Conservation (phyloP, 2,113 vertebrate genomes). For the Dendrocopos noguchii region DNA sequence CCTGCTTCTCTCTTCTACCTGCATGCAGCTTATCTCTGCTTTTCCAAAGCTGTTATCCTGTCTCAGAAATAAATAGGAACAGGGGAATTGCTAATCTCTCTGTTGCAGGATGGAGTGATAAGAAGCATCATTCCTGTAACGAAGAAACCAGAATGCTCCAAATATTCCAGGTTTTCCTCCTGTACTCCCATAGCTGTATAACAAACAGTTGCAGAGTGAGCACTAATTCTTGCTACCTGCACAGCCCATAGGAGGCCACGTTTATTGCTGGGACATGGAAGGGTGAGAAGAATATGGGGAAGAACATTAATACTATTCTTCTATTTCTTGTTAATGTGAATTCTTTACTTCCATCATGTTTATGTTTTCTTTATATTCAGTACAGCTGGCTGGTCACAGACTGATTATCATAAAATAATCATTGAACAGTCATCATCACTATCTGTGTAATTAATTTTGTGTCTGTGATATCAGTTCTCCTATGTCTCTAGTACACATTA, state of each 20-base stretch:
- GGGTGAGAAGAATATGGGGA: background rate
- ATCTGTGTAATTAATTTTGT: background rate
- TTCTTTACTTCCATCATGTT: background rate
- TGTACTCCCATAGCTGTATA: background rate
- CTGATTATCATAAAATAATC: background rate
- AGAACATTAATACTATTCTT: background rate
- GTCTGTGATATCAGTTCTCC: background rate
- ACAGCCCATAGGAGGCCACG: background rate
- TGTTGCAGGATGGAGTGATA: rapidly evolving
- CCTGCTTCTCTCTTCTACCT: background rate
- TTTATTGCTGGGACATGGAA: background rate
- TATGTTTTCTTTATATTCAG: background rate
- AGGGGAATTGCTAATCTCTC: background rate
- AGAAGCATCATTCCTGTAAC: background rate
- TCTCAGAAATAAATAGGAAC: background rate
- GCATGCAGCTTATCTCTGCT: background rate
- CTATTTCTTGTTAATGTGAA: background rate
- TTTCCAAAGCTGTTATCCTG: background rate
- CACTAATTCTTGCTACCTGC: background rate
- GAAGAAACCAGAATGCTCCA: background rate
- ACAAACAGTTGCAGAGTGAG: background rate
- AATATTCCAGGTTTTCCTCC: background rate
- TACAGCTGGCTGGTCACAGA: background rate
- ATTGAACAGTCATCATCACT: background rate
- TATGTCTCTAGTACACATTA: background rate